These are phyloP conservation scores for Aphidius colemani DNA, from an alignment of 2,888 invertebrate genomes.

Conservation along the genomic window DNA sequence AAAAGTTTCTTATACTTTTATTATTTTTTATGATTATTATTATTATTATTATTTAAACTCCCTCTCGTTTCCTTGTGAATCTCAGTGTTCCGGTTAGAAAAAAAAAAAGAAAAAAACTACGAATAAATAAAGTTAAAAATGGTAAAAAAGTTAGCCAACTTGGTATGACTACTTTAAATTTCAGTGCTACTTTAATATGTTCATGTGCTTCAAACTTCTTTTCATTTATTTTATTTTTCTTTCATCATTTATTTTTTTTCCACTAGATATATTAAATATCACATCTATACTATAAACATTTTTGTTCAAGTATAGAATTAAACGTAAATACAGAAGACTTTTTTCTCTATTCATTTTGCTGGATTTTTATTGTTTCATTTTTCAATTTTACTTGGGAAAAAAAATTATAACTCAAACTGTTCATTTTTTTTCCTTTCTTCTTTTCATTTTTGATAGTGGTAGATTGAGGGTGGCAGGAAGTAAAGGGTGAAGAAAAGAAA, in stretches of 20 bases:
- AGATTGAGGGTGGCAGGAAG: constrained; percentile 13
- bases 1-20: constrained; percentile 30
- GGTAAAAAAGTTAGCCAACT: constrained; percentile 33
- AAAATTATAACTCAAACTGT: neutral
- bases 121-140: neutral
- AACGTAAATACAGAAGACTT: neutral
- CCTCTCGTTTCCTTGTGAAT: constrained; percentile 3
- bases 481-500: constrained; percentile 1
- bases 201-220: constrained; percentile 15
- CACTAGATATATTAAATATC: too few species aligned
- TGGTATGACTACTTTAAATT: constrained; percentile 40
- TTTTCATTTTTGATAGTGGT: constrained; percentile 8
- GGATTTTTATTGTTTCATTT: neutral
- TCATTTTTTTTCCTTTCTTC: neutral
- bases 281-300: too few species aligned
- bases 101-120: too few species aligned
- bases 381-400: constrained; percentile 6
- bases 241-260: constrained; percentile 1
- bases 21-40: neutral
- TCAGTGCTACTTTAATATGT: constrained; percentile 30
- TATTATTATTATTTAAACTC: neutral
- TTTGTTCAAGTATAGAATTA: neutral
- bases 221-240: constrained; percentile 8
- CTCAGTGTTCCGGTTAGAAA: constrained; percentile 15
- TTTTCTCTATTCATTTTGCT: constrained; percentile 12